Conservation (phyloP, 2,888 invertebrate genomes). For the Tenodera sinensis region DNA sequence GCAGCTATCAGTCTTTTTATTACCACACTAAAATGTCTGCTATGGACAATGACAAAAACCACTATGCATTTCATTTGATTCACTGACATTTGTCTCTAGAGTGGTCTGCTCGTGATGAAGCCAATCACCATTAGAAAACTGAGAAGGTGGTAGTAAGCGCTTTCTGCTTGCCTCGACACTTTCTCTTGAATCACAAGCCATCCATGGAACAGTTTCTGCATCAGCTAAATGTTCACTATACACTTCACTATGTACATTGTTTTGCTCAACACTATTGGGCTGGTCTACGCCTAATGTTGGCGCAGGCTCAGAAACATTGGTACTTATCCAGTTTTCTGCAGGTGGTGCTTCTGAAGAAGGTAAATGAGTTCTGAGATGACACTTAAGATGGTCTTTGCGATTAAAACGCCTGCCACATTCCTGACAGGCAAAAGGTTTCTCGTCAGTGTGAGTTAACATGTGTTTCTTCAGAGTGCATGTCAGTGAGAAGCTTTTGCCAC, state of each 20-base stretch:
- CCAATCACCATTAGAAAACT: background rate
- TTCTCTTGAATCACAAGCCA: background rate
- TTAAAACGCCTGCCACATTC: conserved; percentile 11
- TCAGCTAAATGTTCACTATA: background rate
- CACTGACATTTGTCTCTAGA: background rate
- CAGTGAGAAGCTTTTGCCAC: conserved; percentile 5
- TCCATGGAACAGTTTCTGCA: background rate
- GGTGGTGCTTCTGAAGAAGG: background rate
- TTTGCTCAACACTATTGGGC: background rate
- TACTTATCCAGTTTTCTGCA: background rate
- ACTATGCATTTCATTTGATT: background rate
- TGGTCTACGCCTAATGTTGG: background rate
- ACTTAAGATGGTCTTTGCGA: conserved; percentile 12
- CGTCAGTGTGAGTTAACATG: background rate
- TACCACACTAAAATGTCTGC: background rate
- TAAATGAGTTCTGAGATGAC: background rate
- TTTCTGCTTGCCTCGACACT: background rate
- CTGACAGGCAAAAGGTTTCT: conserved; percentile 4
- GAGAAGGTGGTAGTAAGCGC: background rate
- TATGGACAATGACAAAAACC: background rate
- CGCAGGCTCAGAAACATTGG: background rate
- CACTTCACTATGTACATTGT: background rate
- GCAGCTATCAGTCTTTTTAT: background rate
- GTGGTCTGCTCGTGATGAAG: background rate
- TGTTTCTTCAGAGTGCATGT: conserved; percentile 8